Evolutionary conservation across 1,140 invertebrate species (phyloP).

Genomic region (Drosophila hydei): DNA sequence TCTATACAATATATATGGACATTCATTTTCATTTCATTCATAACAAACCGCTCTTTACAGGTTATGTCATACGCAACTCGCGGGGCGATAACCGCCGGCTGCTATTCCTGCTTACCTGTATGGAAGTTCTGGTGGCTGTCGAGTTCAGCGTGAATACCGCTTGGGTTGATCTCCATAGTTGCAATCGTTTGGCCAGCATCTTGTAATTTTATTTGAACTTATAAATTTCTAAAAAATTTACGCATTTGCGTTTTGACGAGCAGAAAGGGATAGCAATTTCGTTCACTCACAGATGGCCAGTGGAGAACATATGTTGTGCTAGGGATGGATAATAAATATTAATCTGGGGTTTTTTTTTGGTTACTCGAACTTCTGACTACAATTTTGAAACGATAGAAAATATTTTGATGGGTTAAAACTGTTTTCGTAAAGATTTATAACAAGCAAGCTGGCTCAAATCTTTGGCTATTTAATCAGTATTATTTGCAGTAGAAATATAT

Average conservation of each 20-base stretch:
- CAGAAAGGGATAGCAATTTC: slow-evolving; percentile 22
- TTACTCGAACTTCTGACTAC: not conserved
- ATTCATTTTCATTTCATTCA: slow-evolving; percentile 19
- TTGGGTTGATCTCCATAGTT: slow-evolving; percentile 58
- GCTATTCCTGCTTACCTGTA: slow-evolving; percentile 52
- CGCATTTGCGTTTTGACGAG: slow-evolving; percentile 20
- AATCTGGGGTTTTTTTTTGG: not conserved
- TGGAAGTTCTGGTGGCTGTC: slow-evolving; percentile 6
- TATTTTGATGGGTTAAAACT: not conserved
- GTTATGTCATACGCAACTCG: slow-evolving; percentile 50
- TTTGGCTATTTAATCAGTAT: not conserved
- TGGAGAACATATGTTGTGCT: slow-evolving; percentile 30
- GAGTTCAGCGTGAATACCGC: slow-evolving; percentile 16
- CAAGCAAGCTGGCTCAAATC: not conserved
- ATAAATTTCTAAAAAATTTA: slow-evolving; percentile 36
- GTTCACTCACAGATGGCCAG: slow-evolving; percentile 19
- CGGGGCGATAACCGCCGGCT: not conserved
- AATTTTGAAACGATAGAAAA: slow-evolving; percentile 3
- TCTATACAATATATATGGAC: not conserved
- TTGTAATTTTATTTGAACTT: slow-evolving; percentile 50
- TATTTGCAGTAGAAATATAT: not conserved
- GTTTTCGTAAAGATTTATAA: no score
- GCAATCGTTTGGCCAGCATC: slow-evolving; percentile 71
- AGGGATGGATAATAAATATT: slow-evolving; percentile 10
- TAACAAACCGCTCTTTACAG: slow-evolving; percentile 54